phyloP scores from a whole-genome alignment of 2,888 invertebrate species.

The Timandra comae region DNA sequence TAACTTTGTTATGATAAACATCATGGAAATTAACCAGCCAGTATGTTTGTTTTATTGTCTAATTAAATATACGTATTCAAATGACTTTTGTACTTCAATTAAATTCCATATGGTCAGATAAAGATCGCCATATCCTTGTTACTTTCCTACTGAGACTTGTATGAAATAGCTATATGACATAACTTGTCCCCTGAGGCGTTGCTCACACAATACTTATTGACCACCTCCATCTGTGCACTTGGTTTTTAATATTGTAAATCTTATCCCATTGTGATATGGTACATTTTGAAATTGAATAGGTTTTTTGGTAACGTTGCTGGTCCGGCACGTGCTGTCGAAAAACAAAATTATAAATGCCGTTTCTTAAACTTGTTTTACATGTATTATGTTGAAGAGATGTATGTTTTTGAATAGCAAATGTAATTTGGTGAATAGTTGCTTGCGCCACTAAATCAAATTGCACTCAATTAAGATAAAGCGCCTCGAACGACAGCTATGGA shows the following conservation, averaged over 20 bases:
- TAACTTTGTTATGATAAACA: constrained; percentile 32
- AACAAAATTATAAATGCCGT: constrained; percentile 34
- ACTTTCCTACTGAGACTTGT: constrained; percentile 56
- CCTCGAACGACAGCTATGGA: constrained; percentile 60
- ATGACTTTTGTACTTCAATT: constrained; percentile 44
- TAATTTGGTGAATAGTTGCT: constrained; percentile 41
- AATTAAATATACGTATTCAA: constrained; percentile 22
- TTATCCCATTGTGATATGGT: no score
- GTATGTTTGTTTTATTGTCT: neutral
- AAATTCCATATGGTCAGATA: constrained; percentile 49
- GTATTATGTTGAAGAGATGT: constrained; percentile 24
- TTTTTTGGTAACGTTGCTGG: no score
- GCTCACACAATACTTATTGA: constrained; percentile 43
- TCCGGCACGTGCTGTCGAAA: constrained; percentile 32
- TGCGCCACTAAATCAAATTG: constrained; percentile 69
- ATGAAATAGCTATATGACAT: constrained; percentile 63
- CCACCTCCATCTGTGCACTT: constrained; percentile 30
- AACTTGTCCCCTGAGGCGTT: constrained; percentile 62
- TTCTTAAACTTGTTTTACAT: constrained; percentile 23
- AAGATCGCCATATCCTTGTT: constrained; percentile 70
- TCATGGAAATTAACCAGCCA: constrained; percentile 29
- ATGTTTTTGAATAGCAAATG: constrained; percentile 24
- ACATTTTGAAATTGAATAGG: no score
- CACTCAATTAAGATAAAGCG: constrained; percentile 75
- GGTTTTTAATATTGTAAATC: no score